Percentiles rank a stretch among this genome's conserved stretches.
Conservation (phyloP, 2,797 vertebrate genomes). For the Coluber constrictor region DNA sequence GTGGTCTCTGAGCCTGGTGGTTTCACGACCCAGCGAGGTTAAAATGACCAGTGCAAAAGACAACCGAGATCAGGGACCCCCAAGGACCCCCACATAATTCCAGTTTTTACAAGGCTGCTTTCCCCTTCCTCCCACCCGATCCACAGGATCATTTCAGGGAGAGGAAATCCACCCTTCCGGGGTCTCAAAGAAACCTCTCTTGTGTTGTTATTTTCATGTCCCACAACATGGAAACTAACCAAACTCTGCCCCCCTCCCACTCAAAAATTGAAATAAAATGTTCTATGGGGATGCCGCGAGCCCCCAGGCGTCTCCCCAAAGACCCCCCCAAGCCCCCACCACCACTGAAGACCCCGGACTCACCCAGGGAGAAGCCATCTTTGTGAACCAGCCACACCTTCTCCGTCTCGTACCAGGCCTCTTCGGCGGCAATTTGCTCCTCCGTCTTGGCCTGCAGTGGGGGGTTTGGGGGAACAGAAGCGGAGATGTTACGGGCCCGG, state of each 20-base stretch:
- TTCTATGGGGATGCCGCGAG: background rate
- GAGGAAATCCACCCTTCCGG: too few relatives aligned
- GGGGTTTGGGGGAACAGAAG: rapidly evolving
- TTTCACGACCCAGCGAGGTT: too few relatives aligned
- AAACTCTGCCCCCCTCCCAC: background rate
- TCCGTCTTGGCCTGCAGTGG: conserved; percentile 88
- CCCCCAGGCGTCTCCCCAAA: background rate
- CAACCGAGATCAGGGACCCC: background rate
- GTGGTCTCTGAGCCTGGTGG: too few relatives aligned
- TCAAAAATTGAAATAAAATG: rapidly evolving
- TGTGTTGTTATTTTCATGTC: background rate
- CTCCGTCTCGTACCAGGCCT: conserved; percentile 94
- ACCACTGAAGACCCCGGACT: conserved; percentile 39
- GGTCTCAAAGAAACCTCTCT: background rate
- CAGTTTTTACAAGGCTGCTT: too few relatives aligned
- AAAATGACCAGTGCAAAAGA: background rate
- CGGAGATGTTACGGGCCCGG: background rate
- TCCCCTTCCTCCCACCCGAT: too few relatives aligned
- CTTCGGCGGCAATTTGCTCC: conserved; percentile 91
- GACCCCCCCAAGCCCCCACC: too few relatives aligned
- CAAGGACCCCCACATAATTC: background rate
- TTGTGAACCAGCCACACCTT: conserved; percentile 97
- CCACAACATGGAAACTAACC: background rate
- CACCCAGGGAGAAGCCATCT: conserved; percentile 94
- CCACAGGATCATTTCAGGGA: background rate